Evolutionary conservation across 2,888 invertebrate species (phyloP).

Genomic region (Melinopterus prodromus): DNA sequence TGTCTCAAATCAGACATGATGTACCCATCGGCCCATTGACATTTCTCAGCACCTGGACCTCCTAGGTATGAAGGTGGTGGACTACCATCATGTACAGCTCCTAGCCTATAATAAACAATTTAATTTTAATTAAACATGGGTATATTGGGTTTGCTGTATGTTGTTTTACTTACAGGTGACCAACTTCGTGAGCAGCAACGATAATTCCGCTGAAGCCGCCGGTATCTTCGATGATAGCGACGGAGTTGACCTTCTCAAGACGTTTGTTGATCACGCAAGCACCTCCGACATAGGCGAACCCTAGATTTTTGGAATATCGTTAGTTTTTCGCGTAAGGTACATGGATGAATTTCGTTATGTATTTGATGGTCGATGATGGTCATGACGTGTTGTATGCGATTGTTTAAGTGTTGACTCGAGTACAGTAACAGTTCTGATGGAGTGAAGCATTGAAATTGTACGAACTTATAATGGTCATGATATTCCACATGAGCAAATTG

Average conservation of each 20-base stretch:
- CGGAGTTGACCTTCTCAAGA: conserved; percentile 94
- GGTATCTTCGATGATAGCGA: conserved; percentile 95
- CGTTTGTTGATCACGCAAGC: conserved; percentile 96
- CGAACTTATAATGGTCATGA: no score
- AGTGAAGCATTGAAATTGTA: no score
- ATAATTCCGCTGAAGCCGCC: conserved; percentile 97
- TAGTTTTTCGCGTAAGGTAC: background rate
- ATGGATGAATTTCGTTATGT: background rate
- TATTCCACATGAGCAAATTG: no score
- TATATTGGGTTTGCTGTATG: background rate
- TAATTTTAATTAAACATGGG: conserved; percentile 23
- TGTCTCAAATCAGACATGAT: conserved; percentile 95
- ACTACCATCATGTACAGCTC: conserved; percentile 96
- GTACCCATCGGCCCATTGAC: conserved; percentile 95
- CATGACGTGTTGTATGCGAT: background rate
- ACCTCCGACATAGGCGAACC: conserved; percentile 95
- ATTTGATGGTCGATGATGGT: background rate
- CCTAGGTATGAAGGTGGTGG: conserved; percentile 94
- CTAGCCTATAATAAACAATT: conserved; percentile 68
- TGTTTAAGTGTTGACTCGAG: background rate
- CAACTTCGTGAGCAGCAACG: conserved; percentile 96
- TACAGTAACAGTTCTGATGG: background rate
- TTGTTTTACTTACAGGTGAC: conserved; percentile 84
- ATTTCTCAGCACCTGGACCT: conserved; percentile 93
- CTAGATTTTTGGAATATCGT: conserved; percentile 60